A percentile compares a stretch with the other conserved stretches of the same genome.
These are phyloP conservation scores for Leucosticte australis DNA, from an alignment of 2,113 vertebrate species.

Conservation along the genomic window DNA sequence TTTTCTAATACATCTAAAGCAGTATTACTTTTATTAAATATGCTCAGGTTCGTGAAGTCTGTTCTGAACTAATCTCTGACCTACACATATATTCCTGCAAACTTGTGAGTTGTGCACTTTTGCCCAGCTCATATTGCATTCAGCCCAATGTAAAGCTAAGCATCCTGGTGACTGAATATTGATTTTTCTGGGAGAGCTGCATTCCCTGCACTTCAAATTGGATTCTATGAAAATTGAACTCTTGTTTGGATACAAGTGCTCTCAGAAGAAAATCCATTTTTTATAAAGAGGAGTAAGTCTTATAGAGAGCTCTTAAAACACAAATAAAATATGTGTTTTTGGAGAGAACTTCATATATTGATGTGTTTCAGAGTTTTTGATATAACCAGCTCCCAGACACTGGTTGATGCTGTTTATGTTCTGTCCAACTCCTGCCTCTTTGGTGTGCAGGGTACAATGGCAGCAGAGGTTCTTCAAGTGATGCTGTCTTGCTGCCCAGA, in stretches of 20 bases:
- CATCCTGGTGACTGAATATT: background rate
- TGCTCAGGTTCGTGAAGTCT: background rate
- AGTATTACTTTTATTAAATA: background rate
- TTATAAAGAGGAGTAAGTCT: background rate
- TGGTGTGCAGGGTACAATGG: background rate
- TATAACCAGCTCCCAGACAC: background rate
- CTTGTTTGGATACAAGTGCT: background rate
- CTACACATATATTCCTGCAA: background rate
- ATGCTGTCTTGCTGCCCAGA: background rate
- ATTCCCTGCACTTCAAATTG: background rate
- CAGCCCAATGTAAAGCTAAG: background rate
- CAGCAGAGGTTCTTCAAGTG: background rate
- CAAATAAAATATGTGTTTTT: background rate
- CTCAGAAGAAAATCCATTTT: background rate
- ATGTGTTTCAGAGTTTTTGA: background rate
- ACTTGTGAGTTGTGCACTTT: background rate
- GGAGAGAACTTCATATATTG: background rate
- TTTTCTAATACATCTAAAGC: background rate
- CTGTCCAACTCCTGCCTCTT: background rate
- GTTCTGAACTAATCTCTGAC: background rate
- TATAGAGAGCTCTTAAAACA: background rate
- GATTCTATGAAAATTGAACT: background rate
- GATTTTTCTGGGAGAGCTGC: background rate
- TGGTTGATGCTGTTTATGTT: fast-evolving
- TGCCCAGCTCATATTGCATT: background rate